Base-by-base conservation (phyloP, 2,888 invertebrate genomes). In the Leptarthrus brevirostris region DNA sequence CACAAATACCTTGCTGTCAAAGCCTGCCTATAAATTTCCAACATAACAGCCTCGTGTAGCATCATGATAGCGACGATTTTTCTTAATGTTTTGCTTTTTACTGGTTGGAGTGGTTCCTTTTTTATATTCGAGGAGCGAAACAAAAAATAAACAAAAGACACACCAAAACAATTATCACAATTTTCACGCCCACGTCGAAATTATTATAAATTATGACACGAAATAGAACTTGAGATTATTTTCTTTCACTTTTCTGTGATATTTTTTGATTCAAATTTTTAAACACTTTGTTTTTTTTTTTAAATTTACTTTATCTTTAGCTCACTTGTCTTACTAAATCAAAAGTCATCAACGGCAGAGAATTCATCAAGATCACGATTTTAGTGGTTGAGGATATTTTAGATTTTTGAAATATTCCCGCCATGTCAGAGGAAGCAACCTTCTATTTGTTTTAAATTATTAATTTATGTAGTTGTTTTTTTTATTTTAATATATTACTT, bases 21-120 rank as follows among this genome's bases (percentile, higher is more conserved):
- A 75, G 85, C 85, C 81, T 85, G 85, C 75, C 85, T 83, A 80
- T 85, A 85, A 80, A 85, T 85, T 79, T 85, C 85, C 83, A 85
- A 77, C 85, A 85, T 85, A 77, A 85, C 85, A 79, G 85, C 85
- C 82, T 85, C 85, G 83, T 85, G 85, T 74, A 85, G 83, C 85
- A 85, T 85, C 85, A 85, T 85, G 83, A 79, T 81, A 76, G 73
- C 54, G 64, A 73, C 71, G 76, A 77, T 75, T 74, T 70, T 52
- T 71, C 52, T 44, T 47, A 47, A 61, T 64, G 3, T 64, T 12
- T n/a, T 20, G 14, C 5, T 61, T 44, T 16, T 61, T 36, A 5
- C n/a, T 22, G 3, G 16, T 53, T 36, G 14, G 16, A 34, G n/a
- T 18, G 10, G 12, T 58, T n/a, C 52, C 22, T 70, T 34, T 5